These are phyloP conservation scores for Cerceris rybyensis DNA, from an alignment of 2,888 invertebrate genomes.

Conservation along the genomic window DNA sequence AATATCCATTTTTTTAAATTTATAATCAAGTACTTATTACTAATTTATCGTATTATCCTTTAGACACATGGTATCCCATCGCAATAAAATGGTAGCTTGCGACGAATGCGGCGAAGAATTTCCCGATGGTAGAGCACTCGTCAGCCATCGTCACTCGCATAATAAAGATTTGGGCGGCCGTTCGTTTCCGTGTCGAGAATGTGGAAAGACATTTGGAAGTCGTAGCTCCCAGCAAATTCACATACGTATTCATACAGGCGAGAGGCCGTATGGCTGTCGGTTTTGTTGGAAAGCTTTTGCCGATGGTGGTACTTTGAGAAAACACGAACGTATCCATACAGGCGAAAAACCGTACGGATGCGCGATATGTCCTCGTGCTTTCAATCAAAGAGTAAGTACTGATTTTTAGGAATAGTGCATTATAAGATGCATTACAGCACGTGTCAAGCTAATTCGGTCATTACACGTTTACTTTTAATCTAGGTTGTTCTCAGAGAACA, in stretches of 20 bases:
- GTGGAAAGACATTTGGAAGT: conserved; percentile 93
- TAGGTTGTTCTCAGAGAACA: conserved; percentile 91
- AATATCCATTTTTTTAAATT: conserved; percentile 25
- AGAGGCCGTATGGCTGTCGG: conserved; percentile 92
- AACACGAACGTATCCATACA: conserved; percentile 93
- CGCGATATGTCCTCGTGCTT: conserved; percentile 92
- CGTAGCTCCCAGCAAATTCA: conserved; percentile 94
- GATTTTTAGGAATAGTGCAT: background rate
- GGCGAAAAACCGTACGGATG: conserved; percentile 94
- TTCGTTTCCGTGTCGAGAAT: conserved; percentile 91
- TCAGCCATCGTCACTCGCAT: conserved; percentile 88
- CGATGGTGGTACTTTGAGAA: conserved; percentile 92
- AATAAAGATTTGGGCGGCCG: conserved; percentile 83
- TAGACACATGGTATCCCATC: conserved; percentile 88
- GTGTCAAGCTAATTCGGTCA: background rate
- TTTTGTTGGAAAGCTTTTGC: conserved; percentile 96
- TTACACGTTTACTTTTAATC: conserved; percentile 5
- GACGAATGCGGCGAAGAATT: conserved; percentile 88
- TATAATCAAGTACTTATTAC: background rate
- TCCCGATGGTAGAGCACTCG: conserved; percentile 87
- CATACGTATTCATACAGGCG: conserved; percentile 92
- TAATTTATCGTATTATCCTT: conserved; percentile 2
- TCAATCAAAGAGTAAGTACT: conserved; percentile 87
- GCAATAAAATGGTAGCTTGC: conserved; percentile 88
- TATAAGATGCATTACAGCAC: no score